Evolutionary conservation across 2,888 invertebrate species (phyloP).

Genomic region (Drosophila kanekoi): DNA sequence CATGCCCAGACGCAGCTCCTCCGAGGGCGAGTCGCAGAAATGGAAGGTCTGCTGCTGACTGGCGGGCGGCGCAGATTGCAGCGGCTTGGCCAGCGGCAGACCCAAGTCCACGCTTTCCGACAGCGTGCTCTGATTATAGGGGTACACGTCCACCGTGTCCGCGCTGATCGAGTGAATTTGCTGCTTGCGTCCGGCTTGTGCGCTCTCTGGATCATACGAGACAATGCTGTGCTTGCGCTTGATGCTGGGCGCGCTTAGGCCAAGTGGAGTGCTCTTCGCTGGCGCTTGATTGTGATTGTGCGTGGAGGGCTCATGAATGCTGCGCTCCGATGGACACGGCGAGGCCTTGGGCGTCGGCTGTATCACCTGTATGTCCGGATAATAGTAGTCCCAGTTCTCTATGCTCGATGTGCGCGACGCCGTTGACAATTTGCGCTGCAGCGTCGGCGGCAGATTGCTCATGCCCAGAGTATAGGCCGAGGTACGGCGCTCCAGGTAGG

Average conservation of each 20-base stretch:
- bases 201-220: conserved; percentile 83
- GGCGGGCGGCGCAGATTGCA: conserved; percentile 60
- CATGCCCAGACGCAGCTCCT: conserved; percentile 82
- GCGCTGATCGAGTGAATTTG: conserved; percentile 84
- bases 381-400: conserved; percentile 87
- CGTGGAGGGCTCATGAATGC: conserved; percentile 71
- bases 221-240: conserved; percentile 84
- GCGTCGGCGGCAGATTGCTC: conserved; percentile 86
- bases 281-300: conserved; percentile 9
- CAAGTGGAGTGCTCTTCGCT: conserved; percentile 19
- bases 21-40: conserved; percentile 78
- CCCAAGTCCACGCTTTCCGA: conserved; percentile 43
- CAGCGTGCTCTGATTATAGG: conserved; percentile 73
- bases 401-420: conserved; percentile 83
- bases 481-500: conserved; percentile 92
- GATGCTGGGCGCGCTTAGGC: conserved; percentile 64
- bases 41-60: conserved; percentile 71
- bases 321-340: conserved; percentile 90
- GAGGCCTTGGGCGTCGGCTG: conserved; percentile 94
- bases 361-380: conserved; percentile 90
- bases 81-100: conserved; percentile 51
- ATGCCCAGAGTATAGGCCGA: conserved; percentile 92
- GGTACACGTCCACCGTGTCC: conserved; percentile 83
- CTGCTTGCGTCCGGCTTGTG: conserved; percentile 82
- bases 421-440: conserved; percentile 83